A percentile compares a stretch with the other conserved stretches of the same genome.
phyloP scores from a whole-genome alignment of 1,140 invertebrate species.

The Akabosia matsudoensis region DNA sequence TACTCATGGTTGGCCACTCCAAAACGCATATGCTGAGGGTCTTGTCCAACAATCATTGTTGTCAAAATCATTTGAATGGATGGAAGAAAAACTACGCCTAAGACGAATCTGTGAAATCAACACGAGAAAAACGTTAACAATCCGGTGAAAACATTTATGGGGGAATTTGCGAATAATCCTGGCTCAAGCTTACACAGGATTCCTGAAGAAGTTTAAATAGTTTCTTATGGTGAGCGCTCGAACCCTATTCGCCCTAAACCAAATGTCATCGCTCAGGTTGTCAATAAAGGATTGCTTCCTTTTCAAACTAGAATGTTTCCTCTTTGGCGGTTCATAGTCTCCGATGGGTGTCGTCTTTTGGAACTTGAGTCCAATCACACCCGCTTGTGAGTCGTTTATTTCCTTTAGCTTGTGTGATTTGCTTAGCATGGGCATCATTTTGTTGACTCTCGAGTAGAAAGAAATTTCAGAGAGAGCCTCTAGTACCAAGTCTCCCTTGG shows the following conservation, averaged over 20 bases:
- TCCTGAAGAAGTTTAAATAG: conserved; percentile 61
- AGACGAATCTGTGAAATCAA: conserved; percentile 68
- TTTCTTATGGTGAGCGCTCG: conserved; percentile 63
- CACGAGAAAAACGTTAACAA: conserved; percentile 26
- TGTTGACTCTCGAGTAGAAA: background rate
- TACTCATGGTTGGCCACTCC: conserved; percentile 78
- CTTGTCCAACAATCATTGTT: conserved; percentile 85
- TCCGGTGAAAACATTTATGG: too few species aligned
- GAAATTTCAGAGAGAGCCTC: background rate
- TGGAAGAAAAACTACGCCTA: conserved; percentile 86
- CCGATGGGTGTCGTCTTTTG: background rate
- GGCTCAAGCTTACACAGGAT: conserved; percentile 60
- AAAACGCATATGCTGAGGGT: conserved; percentile 75
- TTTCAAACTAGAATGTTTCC: background rate
- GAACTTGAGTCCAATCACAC: conserved; percentile 9
- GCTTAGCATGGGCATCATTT: background rate
- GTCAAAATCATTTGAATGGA: conserved; percentile 89
- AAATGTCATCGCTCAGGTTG: conserved; percentile 16
- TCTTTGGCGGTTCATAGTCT: background rate
- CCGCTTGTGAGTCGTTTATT: background rate
- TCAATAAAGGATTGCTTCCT: conserved; percentile 7
- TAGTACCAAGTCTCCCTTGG: conserved; percentile 38
- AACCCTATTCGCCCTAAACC: conserved; percentile 40
- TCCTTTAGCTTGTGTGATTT: background rate
- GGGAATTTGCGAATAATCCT: too few species aligned